Conservation (phyloP, 2,888 invertebrate species). For the Megaustenia siamemsis region DNA sequence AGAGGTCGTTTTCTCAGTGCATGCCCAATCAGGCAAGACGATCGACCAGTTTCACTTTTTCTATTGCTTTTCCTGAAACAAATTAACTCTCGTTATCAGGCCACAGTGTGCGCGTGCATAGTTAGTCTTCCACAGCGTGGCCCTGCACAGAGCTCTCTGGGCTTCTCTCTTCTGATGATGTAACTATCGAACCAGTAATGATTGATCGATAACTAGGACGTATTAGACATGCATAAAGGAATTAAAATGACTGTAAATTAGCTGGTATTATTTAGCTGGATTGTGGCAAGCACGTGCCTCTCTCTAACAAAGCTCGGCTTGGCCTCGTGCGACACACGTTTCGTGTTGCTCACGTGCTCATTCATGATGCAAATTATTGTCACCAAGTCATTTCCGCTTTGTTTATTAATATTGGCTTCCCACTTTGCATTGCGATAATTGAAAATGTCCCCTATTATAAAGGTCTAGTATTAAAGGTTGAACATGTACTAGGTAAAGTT, state of each 20-base stretch:
- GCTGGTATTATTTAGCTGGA: background rate
- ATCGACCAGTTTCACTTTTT: background rate
- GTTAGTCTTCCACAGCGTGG: too few species aligned
- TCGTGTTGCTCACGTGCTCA: too few species aligned
- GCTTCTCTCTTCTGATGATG: background rate
- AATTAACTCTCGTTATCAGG: background rate
- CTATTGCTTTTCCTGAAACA: background rate
- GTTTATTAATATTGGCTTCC: too few species aligned
- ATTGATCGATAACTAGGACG: background rate
- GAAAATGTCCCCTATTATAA: too few species aligned
- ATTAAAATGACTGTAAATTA: background rate
- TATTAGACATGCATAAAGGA: background rate
- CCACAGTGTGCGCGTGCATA: background rate
- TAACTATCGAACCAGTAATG: background rate
- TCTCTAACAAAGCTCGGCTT: background rate
- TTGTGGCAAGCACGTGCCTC: background rate
- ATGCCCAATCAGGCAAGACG: background rate
- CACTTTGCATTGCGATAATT: too few species aligned
- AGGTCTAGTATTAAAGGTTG: too few species aligned
- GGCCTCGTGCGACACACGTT: too few species aligned
- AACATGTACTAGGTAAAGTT: too few species aligned
- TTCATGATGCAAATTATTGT: too few species aligned
- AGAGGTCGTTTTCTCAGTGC: background rate
- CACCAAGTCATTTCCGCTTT: too few species aligned
- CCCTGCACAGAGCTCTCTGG: too few species aligned